Evolutionary conservation across 1,140 invertebrate species (phyloP), one percentile per base, ranked within the genome.

Genomic region (Bicyclus anynana): DNA sequence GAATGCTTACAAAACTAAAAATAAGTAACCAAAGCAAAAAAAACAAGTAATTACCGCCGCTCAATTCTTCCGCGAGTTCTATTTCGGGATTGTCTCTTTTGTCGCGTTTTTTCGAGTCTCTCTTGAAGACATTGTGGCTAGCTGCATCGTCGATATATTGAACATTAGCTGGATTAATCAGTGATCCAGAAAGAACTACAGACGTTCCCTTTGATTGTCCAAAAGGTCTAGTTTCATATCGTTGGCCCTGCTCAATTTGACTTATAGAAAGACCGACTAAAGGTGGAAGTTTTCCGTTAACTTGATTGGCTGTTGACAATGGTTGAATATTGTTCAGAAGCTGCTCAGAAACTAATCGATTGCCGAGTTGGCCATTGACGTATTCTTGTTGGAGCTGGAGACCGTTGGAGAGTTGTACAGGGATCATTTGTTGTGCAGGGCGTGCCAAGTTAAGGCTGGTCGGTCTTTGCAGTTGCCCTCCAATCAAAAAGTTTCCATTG

Each of bases 381-480:
- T 90, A 92, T 61, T 91, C 90, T 9, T 91, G 91, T 59, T 91
- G 91, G 2, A 88, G 53, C 50, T 88, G 84, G 0, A 86, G 59
- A 13, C 87, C 87, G 40, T 89, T 90, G 0, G 87, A 72, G 9
- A 89, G 61, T 53, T 84, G 79, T 0, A 89, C 84, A 2, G 87
- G 86, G 7, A 91, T 72, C 53, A 89, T 74, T 77, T 90, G 90
- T 21, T 89, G 87, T 59, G 76, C 77, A 7, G 90, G 89, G 20
- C 91, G 83, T 53, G 92, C 92, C 0, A 93, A 76, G 60, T 91
- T 90, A 0, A 92, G 79, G 14, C 86, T 84, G 0, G 90, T 90
- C 21, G 93, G 92, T 51, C 93, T 89, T 72, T 94, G 93, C 16
- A 95, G 87, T 76, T 94, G 94, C 2, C 93, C 93, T 5, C 90